A percentile compares a stretch with the other conserved stretches of the same genome.
Conservation (phyloP, 2,797 vertebrate species). For the Scarus forsteni region DNA sequence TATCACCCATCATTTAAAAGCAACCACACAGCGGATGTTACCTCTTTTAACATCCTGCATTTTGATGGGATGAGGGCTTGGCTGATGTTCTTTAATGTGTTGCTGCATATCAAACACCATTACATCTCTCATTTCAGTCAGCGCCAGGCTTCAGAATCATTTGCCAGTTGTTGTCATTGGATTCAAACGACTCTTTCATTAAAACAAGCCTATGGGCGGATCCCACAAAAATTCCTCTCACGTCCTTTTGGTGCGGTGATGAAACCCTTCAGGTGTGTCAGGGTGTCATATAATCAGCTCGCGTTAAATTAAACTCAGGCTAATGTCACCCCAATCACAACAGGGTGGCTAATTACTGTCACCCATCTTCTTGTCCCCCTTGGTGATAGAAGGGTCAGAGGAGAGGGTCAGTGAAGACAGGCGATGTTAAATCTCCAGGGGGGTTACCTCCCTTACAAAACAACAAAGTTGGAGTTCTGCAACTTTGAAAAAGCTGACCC, state of each 20-base stretch:
- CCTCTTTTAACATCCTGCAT: constrained; percentile 19
- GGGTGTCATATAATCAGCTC: constrained; percentile 69
- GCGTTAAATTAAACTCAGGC: constrained; percentile 70
- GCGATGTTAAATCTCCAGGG: constrained; percentile 19
- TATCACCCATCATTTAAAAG: constrained; percentile 47
- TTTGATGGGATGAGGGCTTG: constrained; percentile 31
- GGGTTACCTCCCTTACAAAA: not conserved
- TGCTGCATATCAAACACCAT: constrained; percentile 37
- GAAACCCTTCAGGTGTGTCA: constrained; percentile 76
- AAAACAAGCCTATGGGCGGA: constrained; percentile 14
- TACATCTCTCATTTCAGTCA: constrained; percentile 42
- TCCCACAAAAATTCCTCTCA: constrained; percentile 46
- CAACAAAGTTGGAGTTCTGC: constrained; percentile 10
- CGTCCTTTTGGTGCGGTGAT: constrained; percentile 42
- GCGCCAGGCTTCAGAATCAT: constrained; percentile 25
- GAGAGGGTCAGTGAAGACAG: constrained; percentile 23
- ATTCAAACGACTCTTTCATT: constrained; percentile 50
- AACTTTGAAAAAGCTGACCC: not conserved
- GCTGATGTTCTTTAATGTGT: constrained; percentile 29
- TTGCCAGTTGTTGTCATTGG: constrained; percentile 37
- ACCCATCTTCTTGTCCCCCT: constrained; percentile 32
- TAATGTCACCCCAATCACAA: constrained; percentile 69
- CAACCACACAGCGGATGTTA: constrained; percentile 35
- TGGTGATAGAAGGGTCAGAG: constrained; percentile 28
- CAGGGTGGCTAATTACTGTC: constrained; percentile 70